These are phyloP conservation scores for Hyposoter didymator DNA, from an alignment of 2,888 invertebrate species.

Conservation along the genomic window DNA sequence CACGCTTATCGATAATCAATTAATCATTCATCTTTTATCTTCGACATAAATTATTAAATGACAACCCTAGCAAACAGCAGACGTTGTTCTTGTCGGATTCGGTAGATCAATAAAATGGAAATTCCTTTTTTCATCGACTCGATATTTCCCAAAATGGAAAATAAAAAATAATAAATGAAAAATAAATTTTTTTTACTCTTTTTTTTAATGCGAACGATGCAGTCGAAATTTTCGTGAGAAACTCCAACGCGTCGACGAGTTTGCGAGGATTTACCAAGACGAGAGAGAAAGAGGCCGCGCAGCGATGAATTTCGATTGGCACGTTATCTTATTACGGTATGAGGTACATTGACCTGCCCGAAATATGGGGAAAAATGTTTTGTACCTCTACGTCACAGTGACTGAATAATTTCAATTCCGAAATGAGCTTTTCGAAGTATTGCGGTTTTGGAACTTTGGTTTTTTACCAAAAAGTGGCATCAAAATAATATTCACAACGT, in stretches of 20 bases:
- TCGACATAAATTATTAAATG: neutral
- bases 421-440: neutral
- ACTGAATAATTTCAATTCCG: neutral
- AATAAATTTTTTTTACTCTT: neutral
- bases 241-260: neutral
- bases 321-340: neutral
- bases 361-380: neutral
- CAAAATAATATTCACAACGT: neutral
- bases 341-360: slow-evolving; percentile 5
- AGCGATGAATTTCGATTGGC: neutral
- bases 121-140: neutral
- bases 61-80: neutral
- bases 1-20: neutral
- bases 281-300: neutral
- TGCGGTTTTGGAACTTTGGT: neutral
- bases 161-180: neutral
- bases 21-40: slow-evolving; percentile 1
- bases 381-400: neutral
- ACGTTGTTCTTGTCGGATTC: neutral
- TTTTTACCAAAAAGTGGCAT: neutral
- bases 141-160: neutral
- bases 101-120: neutral
- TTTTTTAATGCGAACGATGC: neutral
- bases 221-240: neutral
- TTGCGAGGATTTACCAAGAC: neutral